Evolutionary conservation across 2,888 invertebrate species (phyloP).

Genomic region (Icerya purchasi): DNA sequence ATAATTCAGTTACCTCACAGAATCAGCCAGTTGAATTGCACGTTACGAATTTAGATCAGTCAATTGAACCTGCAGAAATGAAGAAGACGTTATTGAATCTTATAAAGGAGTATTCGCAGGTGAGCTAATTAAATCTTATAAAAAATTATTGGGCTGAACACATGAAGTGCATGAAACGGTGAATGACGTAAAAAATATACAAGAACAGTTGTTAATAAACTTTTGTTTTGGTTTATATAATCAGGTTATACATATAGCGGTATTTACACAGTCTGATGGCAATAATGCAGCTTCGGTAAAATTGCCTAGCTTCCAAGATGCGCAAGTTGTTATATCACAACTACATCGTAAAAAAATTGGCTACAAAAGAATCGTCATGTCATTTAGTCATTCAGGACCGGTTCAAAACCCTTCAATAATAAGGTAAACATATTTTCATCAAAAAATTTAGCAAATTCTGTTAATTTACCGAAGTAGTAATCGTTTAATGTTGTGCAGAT

Average conservation of each 20-base stretch:
- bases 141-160: neutral
- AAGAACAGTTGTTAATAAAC: neutral
- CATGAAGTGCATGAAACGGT: neutral
- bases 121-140: slow-evolving; percentile 12
- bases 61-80: slow-evolving; percentile 41
- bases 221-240: neutral
- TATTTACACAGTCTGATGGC: slow-evolving; percentile 41
- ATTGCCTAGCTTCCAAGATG: slow-evolving; percentile 44
- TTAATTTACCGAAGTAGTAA: too few relatives aligned
- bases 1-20: neutral
- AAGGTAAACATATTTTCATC: slow-evolving; percentile 19
- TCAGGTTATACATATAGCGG: slow-evolving; percentile 38
- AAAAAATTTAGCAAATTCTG: too few relatives aligned
- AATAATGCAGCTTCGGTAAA: slow-evolving; percentile 45
- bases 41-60: slow-evolving; percentile 48
- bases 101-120: slow-evolving; percentile 31
- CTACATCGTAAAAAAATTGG: slow-evolving; percentile 64
- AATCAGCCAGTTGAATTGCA: slow-evolving; percentile 31
- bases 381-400: slow-evolving; percentile 40
- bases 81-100: slow-evolving; percentile 37
- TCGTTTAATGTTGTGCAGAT: neutral
- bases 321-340: slow-evolving; percentile 47
- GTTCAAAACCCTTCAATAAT: slow-evolving; percentile 37
- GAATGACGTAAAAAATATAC: neutral
- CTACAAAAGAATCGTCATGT: slow-evolving; percentile 55